phyloP scores from a whole-genome alignment of 2,888 invertebrate genomes.

The Philereme transversata region DNA sequence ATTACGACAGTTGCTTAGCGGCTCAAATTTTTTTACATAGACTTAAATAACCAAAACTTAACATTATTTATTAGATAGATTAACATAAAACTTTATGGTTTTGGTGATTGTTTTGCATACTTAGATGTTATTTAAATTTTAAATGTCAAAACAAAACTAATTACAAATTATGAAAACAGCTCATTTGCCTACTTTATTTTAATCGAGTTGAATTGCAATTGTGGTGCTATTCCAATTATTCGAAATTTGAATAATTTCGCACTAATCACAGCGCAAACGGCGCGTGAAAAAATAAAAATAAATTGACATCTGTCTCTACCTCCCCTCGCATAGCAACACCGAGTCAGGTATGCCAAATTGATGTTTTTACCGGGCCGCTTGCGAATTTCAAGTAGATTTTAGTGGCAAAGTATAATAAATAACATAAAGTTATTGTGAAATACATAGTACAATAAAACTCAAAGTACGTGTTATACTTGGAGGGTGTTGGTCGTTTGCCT shows the following conservation, averaged over 20 bases:
- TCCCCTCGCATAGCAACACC: constrained; percentile 30
- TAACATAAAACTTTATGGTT: no score
- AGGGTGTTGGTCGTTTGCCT: no score
- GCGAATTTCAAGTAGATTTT: neutral
- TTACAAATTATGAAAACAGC: constrained; percentile 1
- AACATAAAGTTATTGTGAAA: no score
- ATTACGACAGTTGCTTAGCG: no score
- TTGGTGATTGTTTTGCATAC: neutral
- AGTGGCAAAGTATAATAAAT: neutral
- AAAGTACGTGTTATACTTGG: no score
- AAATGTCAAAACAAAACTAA: constrained; percentile 1
- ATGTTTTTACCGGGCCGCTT: constrained; percentile 4
- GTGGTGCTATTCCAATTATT: constrained; percentile 13
- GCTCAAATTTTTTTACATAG: no score
- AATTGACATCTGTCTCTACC: constrained; percentile 37
- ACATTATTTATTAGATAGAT: no score
- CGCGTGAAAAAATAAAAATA: constrained; percentile 37
- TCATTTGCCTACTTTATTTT: no score
- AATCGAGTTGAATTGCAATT: no score
- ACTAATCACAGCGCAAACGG: constrained; percentile 31
- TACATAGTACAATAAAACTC: no score
- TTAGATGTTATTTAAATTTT: neutral
- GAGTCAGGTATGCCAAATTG: constrained; percentile 7
- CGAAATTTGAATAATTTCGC: constrained; percentile 23
- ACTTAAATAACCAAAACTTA: no score